phyloP scores from a whole-genome alignment of 1,140 invertebrate genomes.

The Drusus annulatus region DNA sequence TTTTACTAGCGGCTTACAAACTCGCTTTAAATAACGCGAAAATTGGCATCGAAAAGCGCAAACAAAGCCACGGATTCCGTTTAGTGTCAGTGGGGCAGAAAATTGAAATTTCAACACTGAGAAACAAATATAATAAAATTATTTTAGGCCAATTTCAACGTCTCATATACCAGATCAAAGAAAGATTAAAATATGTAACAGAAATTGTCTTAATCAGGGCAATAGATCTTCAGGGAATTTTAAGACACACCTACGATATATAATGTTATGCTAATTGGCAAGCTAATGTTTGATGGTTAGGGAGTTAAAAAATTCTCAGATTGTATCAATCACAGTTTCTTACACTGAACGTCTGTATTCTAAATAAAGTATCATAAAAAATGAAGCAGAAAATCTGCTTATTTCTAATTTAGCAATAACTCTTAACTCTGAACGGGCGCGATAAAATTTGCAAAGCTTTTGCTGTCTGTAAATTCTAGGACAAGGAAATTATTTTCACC shows the following conservation, averaged over 20 bases:
- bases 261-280: background rate
- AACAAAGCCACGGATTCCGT: conserved; percentile 1
- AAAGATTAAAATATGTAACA: background rate
- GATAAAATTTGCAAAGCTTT: too few relatives aligned
- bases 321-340: too few relatives aligned
- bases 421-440: too few relatives aligned
- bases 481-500: too few relatives aligned
- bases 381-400: too few relatives aligned
- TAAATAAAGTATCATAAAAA: too few relatives aligned
- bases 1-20: too few relatives aligned
- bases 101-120: conserved; percentile 9
- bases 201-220: background rate
- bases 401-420: too few relatives aligned
- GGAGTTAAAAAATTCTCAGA: background rate
- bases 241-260: background rate
- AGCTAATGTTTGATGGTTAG: background rate
- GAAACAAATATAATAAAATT: background rate
- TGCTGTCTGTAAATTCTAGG: too few relatives aligned
- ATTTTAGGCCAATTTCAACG: background rate
- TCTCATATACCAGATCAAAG: background rate
- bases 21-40: background rate
- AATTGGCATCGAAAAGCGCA: background rate
- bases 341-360: too few relatives aligned
- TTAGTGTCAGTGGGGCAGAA: conserved; percentile 6
- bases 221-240: background rate